Evolutionary conservation across 2,797 vertebrate species (phyloP), one percentile per base, ranked within the genome.

Genomic region (Enteromius fasciolatus): DNA sequence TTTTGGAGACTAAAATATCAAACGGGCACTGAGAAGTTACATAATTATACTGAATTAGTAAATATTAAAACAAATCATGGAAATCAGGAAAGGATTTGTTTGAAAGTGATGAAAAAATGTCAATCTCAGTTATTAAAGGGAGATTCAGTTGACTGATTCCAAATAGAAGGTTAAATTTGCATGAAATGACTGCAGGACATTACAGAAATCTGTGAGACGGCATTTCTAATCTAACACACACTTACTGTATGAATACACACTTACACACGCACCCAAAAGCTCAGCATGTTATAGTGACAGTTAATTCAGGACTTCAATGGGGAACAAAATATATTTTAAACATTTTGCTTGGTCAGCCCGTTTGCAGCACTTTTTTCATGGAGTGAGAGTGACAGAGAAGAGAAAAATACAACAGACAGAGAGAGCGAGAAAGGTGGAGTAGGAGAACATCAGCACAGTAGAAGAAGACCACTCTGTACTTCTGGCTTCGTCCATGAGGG

Each of bases 401-500:
- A 66, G 63, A 64, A 23, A 76, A 80, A 70, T 68, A 82, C 52
- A 59, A n/a, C 14, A 48, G 83, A 23, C 5, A 41, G 23, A 64
- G 67, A 78, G 23, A 48, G 70, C 17, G 12, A 69, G 63, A 67
- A 12, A 18, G 33, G 2, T 5, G n/a, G 61, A 75, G 46, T 20
- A 59, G 14, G 48, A 66, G 61, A 28, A 39, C 7, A 54, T 31
- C 0, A 8, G 46, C 23, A 39, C 63, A 78, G 12, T 46, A 67
- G 66, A 50, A 57, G 69, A 66, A 39, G 67, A 57, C 57, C 25
- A 25, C 4, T 1, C 39, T 41, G 70, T 48, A 23, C 69, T 54
- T 76, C 64, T 81, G 66, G 78, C 48, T 80, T 74, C 80, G 41
- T 69, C 57, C 36, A 48, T 50, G 41, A 80, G 80, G 11, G 25